These are phyloP conservation scores for Caenorhabditis virilis DNA, from an alignment of 2,888 invertebrate genomes.

Conservation along the genomic window DNA sequence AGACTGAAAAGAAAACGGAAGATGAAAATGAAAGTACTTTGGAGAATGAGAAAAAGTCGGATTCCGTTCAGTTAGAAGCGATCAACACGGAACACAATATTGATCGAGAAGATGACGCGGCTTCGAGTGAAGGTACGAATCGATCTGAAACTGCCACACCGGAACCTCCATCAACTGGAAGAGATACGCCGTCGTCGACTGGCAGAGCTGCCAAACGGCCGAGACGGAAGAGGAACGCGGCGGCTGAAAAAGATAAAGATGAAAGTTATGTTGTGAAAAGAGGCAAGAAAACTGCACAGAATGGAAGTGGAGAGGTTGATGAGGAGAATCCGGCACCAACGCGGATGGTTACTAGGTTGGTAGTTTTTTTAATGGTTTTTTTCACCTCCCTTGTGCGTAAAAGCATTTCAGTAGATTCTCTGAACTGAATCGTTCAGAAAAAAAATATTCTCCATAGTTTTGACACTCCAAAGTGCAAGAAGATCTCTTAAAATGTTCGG, in stretches of 20 bases:
- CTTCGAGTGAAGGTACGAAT: slow-evolving; percentile 34
- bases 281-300: slow-evolving; percentile 8
- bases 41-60: slow-evolving; percentile 15
- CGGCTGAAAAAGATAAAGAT: slow-evolving; percentile 10
- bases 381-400: no score
- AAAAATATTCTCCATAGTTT: no score
- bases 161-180: slow-evolving; percentile 13
- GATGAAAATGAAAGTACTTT: slow-evolving; percentile 29
- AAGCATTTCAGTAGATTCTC: no score
- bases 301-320: neutral
- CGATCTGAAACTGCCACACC: slow-evolving; percentile 33
- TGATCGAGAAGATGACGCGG: slow-evolving; percentile 35
- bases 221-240: slow-evolving; percentile 10
- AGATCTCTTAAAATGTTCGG: no score
- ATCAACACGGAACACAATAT: neutral
- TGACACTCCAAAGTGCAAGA: no score
- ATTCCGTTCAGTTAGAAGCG: slow-evolving; percentile 7
- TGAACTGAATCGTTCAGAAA: no score
- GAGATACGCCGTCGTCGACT: neutral
- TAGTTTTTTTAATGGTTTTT: slow-evolving; percentile 18
- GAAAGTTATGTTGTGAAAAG: slow-evolving; percentile 9
- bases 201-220: slow-evolving; percentile 2
- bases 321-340: no score
- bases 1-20: slow-evolving; percentile 35
- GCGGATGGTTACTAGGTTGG: slow-evolving; percentile 36